These are phyloP conservation scores for Cydia fagiglandana DNA, from an alignment of 1,140 invertebrate species.

Conservation along the genomic window DNA sequence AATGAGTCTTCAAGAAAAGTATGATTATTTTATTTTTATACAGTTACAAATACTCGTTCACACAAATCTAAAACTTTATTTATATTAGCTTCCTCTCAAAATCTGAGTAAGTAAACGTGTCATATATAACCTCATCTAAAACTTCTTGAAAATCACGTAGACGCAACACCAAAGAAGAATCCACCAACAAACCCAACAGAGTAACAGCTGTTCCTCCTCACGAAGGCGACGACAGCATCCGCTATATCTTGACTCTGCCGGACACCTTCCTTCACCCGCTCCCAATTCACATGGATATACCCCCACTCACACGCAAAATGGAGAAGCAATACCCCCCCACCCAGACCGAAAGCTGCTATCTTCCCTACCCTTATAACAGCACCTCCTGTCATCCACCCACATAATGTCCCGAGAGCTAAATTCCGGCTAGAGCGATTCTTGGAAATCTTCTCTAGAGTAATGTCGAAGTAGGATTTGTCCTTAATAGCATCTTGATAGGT, in stretches of 20 bases:
- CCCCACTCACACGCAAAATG: slow-evolving; percentile 94
- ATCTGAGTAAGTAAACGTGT: no score
- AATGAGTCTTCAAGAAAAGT: no score
- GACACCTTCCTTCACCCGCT: slow-evolving; percentile 86
- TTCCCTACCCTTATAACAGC: slow-evolving; percentile 90
- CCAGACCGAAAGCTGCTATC: slow-evolving; percentile 90
- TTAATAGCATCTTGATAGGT: background rate
- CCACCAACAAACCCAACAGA: slow-evolving; percentile 90
- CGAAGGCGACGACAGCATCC: slow-evolving; percentile 84
- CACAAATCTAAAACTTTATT: no score
- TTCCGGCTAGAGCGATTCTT: slow-evolving; percentile 52
- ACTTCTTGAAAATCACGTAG: slow-evolving; percentile 68
- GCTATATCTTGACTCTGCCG: slow-evolving; percentile 87
- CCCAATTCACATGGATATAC: slow-evolving; percentile 94
- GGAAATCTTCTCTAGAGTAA: slow-evolving; percentile 36
- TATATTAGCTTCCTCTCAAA: no score
- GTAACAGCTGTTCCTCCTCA: slow-evolving; percentile 85
- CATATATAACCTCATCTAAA: no score
- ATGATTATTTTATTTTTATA: no score
- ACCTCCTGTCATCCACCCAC: slow-evolving; percentile 59
- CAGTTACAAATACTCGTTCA: no score
- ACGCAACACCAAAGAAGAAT: slow-evolving; percentile 89
- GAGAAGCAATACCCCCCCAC: slow-evolving; percentile 91
- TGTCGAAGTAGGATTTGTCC: slow-evolving; percentile 27
- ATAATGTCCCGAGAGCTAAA: slow-evolving; percentile 51